Conservation (phyloP, 2,888 invertebrate species). For the Baronia brevicornis region DNA sequence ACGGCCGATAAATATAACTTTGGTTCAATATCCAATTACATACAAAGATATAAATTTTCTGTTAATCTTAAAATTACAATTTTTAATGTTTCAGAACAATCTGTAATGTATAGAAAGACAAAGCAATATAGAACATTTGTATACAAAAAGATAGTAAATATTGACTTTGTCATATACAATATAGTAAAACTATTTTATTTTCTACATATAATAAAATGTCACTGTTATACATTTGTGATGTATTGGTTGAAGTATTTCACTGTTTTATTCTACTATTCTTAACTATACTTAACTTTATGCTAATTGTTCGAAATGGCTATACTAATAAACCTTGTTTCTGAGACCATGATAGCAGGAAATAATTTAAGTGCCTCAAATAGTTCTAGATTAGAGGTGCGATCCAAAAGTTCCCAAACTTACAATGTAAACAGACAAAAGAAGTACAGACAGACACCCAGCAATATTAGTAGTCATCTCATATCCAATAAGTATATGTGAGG, state of each 20-base stretch:
- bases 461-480: too few relatives aligned
- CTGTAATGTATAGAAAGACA: constrained; percentile 6
- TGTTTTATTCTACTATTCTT: constrained; percentile 21
- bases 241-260: constrained; percentile 22
- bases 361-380: constrained; percentile 21
- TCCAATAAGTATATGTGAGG: too few relatives aligned
- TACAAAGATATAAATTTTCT: constrained; percentile 18
- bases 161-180: constrained; percentile 24
- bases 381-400: constrained; percentile 12
- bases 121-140: constrained; percentile 13
- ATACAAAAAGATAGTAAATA: constrained; percentile 18
- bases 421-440: not conserved
- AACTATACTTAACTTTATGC: constrained; percentile 26
- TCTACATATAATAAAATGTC: constrained; percentile 17
- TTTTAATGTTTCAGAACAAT: constrained; percentile 10
- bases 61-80: constrained; percentile 6
- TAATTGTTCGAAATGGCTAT: constrained; percentile 51
- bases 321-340: constrained; percentile 34
- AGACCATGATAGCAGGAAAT: constrained; percentile 39
- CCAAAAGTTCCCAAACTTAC: not conserved
- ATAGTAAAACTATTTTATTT: constrained; percentile 16
- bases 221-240: constrained; percentile 41
- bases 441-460: too few relatives aligned
- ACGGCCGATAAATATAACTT: constrained; percentile 55
- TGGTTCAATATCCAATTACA: constrained; percentile 61